phyloP scores from a whole-genome alignment of 2,888 invertebrate genomes.

The Ctenicera cuprea region DNA sequence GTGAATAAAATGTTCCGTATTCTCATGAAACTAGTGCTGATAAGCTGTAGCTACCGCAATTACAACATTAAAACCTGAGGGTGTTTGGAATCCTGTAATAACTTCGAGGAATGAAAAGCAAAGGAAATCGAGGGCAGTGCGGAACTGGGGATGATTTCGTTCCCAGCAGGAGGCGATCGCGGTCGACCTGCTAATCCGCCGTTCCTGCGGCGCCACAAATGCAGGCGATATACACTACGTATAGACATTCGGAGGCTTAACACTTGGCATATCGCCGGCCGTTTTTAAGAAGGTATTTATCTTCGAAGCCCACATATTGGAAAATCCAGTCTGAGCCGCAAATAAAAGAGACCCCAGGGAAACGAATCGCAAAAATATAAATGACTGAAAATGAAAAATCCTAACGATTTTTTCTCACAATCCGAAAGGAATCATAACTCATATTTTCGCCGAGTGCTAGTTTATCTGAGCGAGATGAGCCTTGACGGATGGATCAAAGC shows the following conservation, averaged over 20 bases:
- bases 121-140: slow-evolving; percentile 46
- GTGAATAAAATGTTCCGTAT: not conserved
- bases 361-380: slow-evolving; percentile 67
- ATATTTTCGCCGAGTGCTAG: slow-evolving; percentile 67
- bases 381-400: slow-evolving; percentile 68
- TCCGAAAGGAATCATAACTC: slow-evolving; percentile 66
- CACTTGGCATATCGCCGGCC: slow-evolving; percentile 50
- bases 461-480: slow-evolving; percentile 66
- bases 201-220: slow-evolving; percentile 46
- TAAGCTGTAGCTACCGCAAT: slow-evolving; percentile 22
- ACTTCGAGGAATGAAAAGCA: slow-evolving; percentile 45
- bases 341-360: slow-evolving; percentile 64
- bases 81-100: slow-evolving; percentile 42
- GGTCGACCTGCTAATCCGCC: slow-evolving; percentile 51
- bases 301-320: slow-evolving; percentile 58
- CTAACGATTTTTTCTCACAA: slow-evolving; percentile 65
- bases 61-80: slow-evolving; percentile 36
- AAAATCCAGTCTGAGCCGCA: slow-evolving; percentile 60
- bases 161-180: slow-evolving; percentile 52
- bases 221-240: slow-evolving; percentile 44
- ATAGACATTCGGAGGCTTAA: slow-evolving; percentile 48
- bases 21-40: slow-evolving; percentile 1
- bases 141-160: slow-evolving; percentile 50
- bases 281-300: slow-evolving; percentile 57
- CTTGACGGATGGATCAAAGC: slow-evolving; percentile 67